Conservation (phyloP, 1,140 invertebrate genomes). For the Octopus bimaculoides region DNA sequence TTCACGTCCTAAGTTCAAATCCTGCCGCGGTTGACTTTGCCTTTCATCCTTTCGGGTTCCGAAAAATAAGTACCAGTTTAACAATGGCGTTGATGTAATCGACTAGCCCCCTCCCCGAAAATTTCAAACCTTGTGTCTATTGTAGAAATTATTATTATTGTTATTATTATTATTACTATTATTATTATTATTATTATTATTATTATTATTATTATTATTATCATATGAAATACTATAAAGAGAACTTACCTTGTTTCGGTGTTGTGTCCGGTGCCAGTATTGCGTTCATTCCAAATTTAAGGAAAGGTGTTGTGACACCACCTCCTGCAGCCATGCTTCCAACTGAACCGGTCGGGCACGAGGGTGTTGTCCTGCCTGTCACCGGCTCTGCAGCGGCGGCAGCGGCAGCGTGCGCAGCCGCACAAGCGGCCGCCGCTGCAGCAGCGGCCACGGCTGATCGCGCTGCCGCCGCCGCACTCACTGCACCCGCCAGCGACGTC, state of each 20-base stretch:
- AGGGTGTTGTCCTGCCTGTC: slow-evolving; percentile 88
- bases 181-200: too few species aligned
- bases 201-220: too few species aligned
- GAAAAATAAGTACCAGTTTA: too few species aligned
- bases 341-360: slow-evolving; percentile 61
- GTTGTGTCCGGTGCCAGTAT: slow-evolving; percentile 63
- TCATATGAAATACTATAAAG: background rate
- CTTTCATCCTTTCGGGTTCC: too few species aligned
- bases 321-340: background rate
- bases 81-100: too few species aligned
- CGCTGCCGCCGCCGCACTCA: background rate
- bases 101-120: too few species aligned
- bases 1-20: too few species aligned
- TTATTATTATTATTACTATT: too few species aligned
- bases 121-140: too few species aligned
- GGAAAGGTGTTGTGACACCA: slow-evolving; percentile 61
- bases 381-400: slow-evolving; percentile 60
- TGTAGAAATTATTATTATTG: too few species aligned
- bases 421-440: background rate
- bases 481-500: background rate
- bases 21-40: too few species aligned
- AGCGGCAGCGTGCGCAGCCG: background rate
- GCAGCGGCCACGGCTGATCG: background rate
- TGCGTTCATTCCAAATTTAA: slow-evolving; percentile 90
- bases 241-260: slow-evolving; percentile 13